phyloP scores from a whole-genome alignment of 2,888 invertebrate genomes.

The Microplitis deprimator region DNA sequence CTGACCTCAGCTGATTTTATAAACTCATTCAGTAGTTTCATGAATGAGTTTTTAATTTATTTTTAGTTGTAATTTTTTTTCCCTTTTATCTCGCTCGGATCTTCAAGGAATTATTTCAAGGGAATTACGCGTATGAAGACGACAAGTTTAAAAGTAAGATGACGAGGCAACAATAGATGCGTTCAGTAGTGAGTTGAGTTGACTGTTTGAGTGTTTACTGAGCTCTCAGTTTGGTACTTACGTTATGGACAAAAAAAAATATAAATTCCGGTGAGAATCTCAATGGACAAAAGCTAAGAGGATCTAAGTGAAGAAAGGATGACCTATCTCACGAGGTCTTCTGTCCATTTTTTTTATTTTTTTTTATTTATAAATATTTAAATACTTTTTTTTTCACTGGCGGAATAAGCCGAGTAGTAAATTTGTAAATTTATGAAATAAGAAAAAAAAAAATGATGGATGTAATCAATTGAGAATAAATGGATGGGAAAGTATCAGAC shows the following conservation, averaged over 20 bases:
- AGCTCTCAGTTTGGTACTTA: conserved; percentile 62
- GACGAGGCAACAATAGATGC: conserved; percentile 66
- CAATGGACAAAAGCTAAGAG: conserved; percentile 25
- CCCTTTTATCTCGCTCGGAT: conserved; percentile 54
- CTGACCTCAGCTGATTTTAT: conserved; percentile 27
- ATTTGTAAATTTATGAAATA: not conserved
- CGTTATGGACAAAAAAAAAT: conserved; percentile 33
- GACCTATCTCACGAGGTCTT: conserved; percentile 66
- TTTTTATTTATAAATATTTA: not conserved
- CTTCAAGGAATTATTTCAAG: conserved; percentile 43
- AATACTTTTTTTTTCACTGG: too few species aligned
- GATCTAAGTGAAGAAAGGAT: conserved; percentile 54
- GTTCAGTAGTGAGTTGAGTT: conserved; percentile 52
- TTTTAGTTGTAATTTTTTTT: not conserved
- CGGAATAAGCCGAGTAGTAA: not conserved
- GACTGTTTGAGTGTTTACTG: conserved; percentile 65
- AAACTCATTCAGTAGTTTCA: not conserved
- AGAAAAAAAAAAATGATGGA: conserved; percentile 21
- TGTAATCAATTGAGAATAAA: not conserved
- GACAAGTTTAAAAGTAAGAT: conserved; percentile 53
- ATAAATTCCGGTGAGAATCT: conserved; percentile 34
- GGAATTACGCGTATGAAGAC: conserved; percentile 21
- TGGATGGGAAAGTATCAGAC: not conserved
- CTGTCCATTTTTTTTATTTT: not conserved
- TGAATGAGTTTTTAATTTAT: conserved; percentile 18